phyloP scores from a whole-genome alignment of 2,797 vertebrate genomes.

The Enteromius treurensis region DNA sequence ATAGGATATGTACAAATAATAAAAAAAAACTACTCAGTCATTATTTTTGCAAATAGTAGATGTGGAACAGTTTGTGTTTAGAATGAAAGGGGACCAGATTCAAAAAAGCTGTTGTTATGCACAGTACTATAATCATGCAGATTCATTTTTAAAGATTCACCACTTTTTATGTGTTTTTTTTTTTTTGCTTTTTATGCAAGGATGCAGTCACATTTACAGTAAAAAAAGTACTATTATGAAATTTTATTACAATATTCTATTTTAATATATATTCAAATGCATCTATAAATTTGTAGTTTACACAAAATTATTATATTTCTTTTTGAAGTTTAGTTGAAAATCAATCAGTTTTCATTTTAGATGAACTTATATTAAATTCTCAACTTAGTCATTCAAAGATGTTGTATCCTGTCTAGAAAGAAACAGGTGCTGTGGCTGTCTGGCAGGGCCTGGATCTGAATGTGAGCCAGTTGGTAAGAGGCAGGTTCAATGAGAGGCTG shows the following conservation, averaged over 20 bases:
- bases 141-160: neutral
- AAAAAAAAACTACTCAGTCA: neutral
- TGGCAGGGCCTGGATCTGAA: conserved; percentile 35
- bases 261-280: neutral
- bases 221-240: neutral
- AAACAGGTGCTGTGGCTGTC: conserved; percentile 33
- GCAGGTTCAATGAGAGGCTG: conserved; percentile 29
- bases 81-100: neutral
- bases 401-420: conserved; percentile 25
- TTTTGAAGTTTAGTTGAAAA: neutral
- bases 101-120: neutral
- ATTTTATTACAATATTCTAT: neutral
- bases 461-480: conserved; percentile 45
- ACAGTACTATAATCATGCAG: neutral
- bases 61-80: neutral
- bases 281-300: neutral
- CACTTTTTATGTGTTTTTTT: neutral
- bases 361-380: neutral
- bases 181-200: neutral
- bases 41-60: neutral
- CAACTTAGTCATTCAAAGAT: conserved; percentile 7
- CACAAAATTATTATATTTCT: neutral
- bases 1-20: neutral
- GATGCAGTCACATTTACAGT: neutral
- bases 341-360: neutral